Percentiles rank a stretch among this genome's conserved stretches.
These are phyloP conservation scores for Meda fulgida DNA, from an alignment of 2,797 vertebrate species.

Conservation along the genomic window DNA sequence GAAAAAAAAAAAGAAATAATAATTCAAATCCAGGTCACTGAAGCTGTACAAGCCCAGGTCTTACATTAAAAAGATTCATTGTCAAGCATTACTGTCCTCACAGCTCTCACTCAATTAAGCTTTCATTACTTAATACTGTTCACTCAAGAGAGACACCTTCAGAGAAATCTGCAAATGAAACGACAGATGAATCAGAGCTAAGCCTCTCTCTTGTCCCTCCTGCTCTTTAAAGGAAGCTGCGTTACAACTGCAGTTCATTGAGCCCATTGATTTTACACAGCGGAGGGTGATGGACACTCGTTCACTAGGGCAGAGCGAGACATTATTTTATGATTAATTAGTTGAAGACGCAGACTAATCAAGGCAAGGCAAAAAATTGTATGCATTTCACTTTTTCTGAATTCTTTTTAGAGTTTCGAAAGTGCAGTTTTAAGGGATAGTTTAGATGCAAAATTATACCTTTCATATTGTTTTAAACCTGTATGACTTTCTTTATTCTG, in stretches of 20 bases:
- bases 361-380: background rate
- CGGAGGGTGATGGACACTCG: background rate
- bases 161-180: constrained; percentile 52
- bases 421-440: background rate
- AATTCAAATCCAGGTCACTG: constrained; percentile 33
- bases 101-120: constrained; percentile 46
- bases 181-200: constrained; percentile 44
- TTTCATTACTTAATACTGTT: constrained; percentile 48
- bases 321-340: constrained; percentile 53
- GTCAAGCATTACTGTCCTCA: constrained; percentile 28
- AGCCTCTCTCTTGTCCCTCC: constrained; percentile 24
- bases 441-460: background rate
- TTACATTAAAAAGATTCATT: constrained; percentile 37
- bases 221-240: constrained; percentile 41
- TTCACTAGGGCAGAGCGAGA: background rate
- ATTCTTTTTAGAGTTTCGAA: background rate
- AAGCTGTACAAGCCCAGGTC: constrained; percentile 10
- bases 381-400: background rate
- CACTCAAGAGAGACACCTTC: constrained; percentile 44
- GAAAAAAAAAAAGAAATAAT: background rate
- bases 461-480: too few relatives aligned
- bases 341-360: constrained; percentile 51
- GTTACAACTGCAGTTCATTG: constrained; percentile 20
- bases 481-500: too few relatives aligned
- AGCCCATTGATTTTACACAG: constrained; percentile 48